Evolutionary conservation across 1,140 invertebrate species (phyloP).

Genomic region (Rhopalosiphum padi): DNA sequence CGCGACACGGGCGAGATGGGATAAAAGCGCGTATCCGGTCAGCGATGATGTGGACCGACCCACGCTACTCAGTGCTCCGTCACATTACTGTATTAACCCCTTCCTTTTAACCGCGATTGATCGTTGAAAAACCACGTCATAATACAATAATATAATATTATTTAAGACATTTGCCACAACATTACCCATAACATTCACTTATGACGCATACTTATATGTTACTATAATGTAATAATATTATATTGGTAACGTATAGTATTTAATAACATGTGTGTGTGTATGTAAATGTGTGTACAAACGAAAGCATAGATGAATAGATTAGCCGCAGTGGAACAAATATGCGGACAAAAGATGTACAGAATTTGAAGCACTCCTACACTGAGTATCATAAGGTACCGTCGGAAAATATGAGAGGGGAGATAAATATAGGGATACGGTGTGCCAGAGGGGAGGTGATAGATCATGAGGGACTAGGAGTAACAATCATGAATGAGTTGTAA

Average conservation of each 20-base stretch:
- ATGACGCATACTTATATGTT: background rate
- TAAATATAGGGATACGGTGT: background rate
- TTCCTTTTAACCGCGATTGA: background rate
- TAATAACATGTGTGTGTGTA: background rate
- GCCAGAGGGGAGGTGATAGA: background rate
- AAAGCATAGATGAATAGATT: background rate
- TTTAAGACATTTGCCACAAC: background rate
- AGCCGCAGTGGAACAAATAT: background rate
- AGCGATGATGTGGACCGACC: background rate
- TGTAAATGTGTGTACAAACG: background rate
- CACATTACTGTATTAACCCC: background rate
- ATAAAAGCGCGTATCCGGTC: conserved; percentile 8
- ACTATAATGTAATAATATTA: background rate
- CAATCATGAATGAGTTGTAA: background rate
- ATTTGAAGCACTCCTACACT: background rate
- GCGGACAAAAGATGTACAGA: background rate
- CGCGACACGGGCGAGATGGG: background rate
- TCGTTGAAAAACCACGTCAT: background rate
- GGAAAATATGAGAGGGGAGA: background rate
- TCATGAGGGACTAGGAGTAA: too few species aligned
- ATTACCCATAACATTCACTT: background rate
- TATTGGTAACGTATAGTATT: too few species aligned
- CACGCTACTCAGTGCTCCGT: background rate
- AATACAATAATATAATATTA: background rate
- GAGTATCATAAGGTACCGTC: background rate